Evolutionary conservation across 2,113 vertebrate species (phyloP), one percentile per base, ranked within the genome.

Genomic region (Microcebus jonahi): DNA sequence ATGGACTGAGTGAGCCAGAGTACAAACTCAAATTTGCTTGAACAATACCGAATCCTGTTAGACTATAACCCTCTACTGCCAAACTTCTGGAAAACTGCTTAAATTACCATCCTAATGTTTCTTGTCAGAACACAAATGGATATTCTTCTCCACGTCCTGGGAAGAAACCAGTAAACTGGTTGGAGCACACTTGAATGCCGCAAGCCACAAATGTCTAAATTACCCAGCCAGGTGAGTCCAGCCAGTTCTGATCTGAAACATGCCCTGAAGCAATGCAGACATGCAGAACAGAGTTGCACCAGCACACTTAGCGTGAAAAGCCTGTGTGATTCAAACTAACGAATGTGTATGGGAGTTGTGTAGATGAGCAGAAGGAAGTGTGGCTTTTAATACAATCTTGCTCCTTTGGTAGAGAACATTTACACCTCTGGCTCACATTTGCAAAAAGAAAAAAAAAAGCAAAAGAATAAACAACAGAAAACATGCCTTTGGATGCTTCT

Each of bases 381-480:
- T 79, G 71, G 42, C 45, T 92, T 91, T 87, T 79, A 86, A 90
- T 92, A 91, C 14, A 85, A 75, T 91, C 91, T 94, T 59, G 27
- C 48, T 96, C 39, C 67, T 81, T 70, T 86, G 27, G 65, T 88
- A 53, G 34, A 27, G 67, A 97, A 95, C 81, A 86, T 48, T 90
- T 94, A 73, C 50, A 94, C 75, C 34, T 87, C 83, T 92, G 42
- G 45, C 75, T 95, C 92, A 92, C 57, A 79, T 90, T 94, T 90
- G 27, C 61, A 79, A 85, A 92, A 39, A 91, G 92, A 82, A 83
- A 34, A 82, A 82, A 45, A 36, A 80, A 75, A 36, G 17, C 10
- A 75, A 84, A 84, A 83, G 27, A 96, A 84, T 61, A 94, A 93
- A 94, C 53, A 91, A 91, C 67, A 96, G 55, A 93, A 97, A 97